A percentile compares a stretch with the other conserved stretches of the same genome.
Evolutionary conservation across 2,113 vertebrate species (phyloP).

Genomic region (Gobius niger): DNA sequence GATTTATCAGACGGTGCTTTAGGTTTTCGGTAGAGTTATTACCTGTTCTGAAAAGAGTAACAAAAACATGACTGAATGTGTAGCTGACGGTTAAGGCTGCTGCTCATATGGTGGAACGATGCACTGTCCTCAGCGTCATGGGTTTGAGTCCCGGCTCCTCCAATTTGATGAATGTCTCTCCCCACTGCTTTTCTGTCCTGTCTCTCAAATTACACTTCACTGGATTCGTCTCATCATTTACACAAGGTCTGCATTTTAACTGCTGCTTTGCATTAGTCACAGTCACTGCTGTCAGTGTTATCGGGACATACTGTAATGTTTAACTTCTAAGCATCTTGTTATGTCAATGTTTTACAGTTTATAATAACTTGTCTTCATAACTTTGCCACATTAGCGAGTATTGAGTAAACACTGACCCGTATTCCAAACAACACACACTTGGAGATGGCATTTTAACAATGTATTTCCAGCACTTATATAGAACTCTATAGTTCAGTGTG

Average conservation of each 20-base stretch:
- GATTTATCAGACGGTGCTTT: too few relatives aligned
- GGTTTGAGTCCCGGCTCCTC: too few relatives aligned
- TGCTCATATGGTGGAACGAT: too few relatives aligned
- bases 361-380: background rate
- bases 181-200: background rate
- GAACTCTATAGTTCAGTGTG: background rate
- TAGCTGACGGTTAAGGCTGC: too few relatives aligned
- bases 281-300: background rate
- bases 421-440: background rate
- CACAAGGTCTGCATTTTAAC: background rate
- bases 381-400: background rate
- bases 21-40: too few relatives aligned
- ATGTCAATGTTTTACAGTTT: conserved; percentile 7
- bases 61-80: too few relatives aligned
- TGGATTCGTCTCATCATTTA: background rate
- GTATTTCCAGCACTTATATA: background rate
- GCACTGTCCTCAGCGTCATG: too few relatives aligned
- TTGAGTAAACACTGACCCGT: background rate
- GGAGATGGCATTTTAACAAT: background rate
- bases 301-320: background rate
- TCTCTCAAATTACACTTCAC: background rate
- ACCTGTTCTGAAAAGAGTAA: too few relatives aligned
- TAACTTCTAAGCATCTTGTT: conserved; percentile 6
- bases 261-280: background rate
- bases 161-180: too few relatives aligned